Evolutionary conservation across 2,888 invertebrate species (phyloP).

Genomic region (Coelogynopora nodosa): DNA sequence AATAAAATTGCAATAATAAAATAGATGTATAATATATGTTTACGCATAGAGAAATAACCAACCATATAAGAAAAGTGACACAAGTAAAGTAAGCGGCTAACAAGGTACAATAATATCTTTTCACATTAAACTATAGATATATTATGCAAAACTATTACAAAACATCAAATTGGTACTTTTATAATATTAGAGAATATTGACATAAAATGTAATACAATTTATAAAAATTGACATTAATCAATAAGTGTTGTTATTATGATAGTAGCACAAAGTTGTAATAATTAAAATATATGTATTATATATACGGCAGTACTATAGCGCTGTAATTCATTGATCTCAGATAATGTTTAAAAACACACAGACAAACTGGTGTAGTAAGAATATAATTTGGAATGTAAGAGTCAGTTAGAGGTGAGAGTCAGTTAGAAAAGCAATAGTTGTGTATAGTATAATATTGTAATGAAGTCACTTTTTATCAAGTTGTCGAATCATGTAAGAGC

Average conservation of each 20-base stretch:
- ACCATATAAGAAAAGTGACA: no score
- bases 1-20: background rate
- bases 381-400: background rate
- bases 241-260: background rate
- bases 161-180: no score
- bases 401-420: background rate
- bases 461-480: background rate
- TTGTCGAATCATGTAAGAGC: background rate
- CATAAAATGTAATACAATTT: no score
- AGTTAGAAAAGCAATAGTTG: background rate
- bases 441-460: background rate
- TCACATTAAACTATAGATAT: no score
- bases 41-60: no score
- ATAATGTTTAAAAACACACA: background rate
- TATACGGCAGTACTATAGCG: background rate
- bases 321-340: background rate
- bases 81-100: no score
- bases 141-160: no score
- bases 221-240: no score
- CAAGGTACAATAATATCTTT: no score
- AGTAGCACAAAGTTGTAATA: background rate
- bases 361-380: background rate
- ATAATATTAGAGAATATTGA: no score
- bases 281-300: background rate
- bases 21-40: background rate